These are phyloP conservation scores for Plecotus auritus DNA, from an alignment of 2,113 vertebrate species.

Conservation along the genomic window DNA sequence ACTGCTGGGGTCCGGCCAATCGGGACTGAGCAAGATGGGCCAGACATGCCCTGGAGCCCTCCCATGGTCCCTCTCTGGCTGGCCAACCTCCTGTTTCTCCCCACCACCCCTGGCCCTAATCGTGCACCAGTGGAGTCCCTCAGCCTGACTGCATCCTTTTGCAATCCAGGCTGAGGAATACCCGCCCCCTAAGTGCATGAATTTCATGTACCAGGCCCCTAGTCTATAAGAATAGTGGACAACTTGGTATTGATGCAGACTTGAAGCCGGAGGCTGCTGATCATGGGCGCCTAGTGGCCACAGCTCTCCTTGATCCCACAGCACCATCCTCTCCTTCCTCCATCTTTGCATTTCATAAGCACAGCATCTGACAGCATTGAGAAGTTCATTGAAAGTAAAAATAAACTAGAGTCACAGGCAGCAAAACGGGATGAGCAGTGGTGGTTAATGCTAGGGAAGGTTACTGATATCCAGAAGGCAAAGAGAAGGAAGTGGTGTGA, in stretches of 20 bases:
- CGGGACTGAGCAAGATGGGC: no score
- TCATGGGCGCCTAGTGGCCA: accelerated
- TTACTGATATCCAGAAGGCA: not conserved
- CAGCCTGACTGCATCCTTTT: no score
- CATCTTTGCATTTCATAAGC: not conserved
- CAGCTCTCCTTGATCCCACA: not conserved
- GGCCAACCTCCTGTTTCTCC: no score
- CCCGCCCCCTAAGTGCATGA: no score
- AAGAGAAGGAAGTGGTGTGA: not conserved
- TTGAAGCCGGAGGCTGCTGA: not conserved
- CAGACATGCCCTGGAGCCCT: no score
- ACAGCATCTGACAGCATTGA: not conserved
- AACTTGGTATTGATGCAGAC: not conserved
- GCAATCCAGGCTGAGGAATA: no score
- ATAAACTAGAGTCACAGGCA: not conserved
- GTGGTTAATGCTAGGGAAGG: not conserved
- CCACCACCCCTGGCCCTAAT: no score
- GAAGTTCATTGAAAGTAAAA: not conserved
- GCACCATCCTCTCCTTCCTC: not conserved
- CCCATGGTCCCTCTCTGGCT: no score
- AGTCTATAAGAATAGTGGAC: not conserved
- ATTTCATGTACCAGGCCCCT: no score
- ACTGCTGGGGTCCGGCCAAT: no score
- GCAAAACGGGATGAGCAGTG: not conserved
- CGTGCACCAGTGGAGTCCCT: no score